Evolutionary conservation across 1,140 invertebrate species (phyloP).

Genomic region (Hermetia illucens): DNA sequence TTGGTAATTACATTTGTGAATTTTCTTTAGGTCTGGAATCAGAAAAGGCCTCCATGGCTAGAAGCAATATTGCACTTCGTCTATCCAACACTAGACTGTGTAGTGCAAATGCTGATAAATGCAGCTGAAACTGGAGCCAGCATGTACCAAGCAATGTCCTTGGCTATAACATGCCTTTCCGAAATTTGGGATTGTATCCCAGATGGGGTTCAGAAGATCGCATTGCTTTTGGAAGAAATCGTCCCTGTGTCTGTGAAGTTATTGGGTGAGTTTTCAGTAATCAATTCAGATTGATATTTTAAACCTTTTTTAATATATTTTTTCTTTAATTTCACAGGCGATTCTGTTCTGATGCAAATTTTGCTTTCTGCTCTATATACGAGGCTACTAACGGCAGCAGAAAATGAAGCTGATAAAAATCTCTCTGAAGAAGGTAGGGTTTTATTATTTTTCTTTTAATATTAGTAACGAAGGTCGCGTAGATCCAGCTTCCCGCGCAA

Average conservation of each 20-base stretch:
- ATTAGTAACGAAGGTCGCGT: constrained; percentile 12
- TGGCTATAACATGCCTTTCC: constrained; percentile 50
- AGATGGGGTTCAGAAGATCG: constrained; percentile 36
- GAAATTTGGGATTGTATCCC: constrained; percentile 49
- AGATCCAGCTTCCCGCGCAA: constrained; percentile 19
- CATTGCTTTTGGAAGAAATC: constrained; percentile 42
- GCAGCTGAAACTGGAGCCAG: constrained; percentile 53
- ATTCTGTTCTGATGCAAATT: constrained; percentile 53
- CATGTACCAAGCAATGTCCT: constrained; percentile 59
- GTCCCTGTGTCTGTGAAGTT: constrained; percentile 49
- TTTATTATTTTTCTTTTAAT: constrained; percentile 1
- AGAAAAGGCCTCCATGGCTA: constrained; percentile 55
- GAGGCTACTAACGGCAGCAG: constrained; percentile 34
- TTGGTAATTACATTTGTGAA: constrained; percentile 2
- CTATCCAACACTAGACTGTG: constrained; percentile 40
- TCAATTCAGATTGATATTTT: not conserved
- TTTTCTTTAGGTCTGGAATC: constrained; percentile 47
- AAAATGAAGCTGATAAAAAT: constrained; percentile 16
- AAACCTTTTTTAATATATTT: not conserved
- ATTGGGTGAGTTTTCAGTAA: constrained; percentile 23
- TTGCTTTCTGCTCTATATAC: constrained; percentile 42
- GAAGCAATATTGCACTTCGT: constrained; percentile 48
- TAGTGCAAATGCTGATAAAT: constrained; percentile 42
- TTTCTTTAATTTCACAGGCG: constrained; percentile 24
- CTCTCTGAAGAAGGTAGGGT: not conserved